These are phyloP conservation scores for Anoura caudifer DNA, from an alignment of 2,113 vertebrate species.

Conservation along the genomic window DNA sequence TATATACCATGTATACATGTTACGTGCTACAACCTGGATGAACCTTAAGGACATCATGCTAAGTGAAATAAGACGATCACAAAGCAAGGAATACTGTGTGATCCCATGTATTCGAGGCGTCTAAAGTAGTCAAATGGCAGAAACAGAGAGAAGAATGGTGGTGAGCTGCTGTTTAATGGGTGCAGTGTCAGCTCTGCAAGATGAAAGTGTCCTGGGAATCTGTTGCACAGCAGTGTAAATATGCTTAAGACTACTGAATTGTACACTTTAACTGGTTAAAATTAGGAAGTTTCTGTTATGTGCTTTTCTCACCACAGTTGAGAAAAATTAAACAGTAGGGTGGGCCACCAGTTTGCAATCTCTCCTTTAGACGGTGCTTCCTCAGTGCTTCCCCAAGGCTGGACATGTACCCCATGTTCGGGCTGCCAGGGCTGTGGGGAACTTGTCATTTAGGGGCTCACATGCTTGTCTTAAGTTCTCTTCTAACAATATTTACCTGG, in stretches of 20 bases:
- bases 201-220: background rate
- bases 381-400: background rate
- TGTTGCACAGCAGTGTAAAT: background rate
- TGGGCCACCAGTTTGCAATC: background rate
- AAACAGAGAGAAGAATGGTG: background rate
- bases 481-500: background rate
- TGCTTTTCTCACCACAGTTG: background rate
- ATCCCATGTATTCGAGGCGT: too few species aligned
- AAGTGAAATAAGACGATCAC: background rate
- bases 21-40: background rate
- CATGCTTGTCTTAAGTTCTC: background rate
- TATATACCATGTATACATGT: background rate
- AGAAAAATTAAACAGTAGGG: background rate
- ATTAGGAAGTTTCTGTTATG: background rate
- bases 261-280: background rate
- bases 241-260: too few species aligned
- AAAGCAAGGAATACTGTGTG: background rate
- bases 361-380: background rate
- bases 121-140: background rate
- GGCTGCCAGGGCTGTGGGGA: background rate
- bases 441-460: background rate
- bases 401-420: background rate
- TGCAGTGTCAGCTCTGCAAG: slow-evolving; percentile 9
- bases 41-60: background rate
- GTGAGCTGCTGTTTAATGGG: background rate